Evolutionary conservation across 2,888 invertebrate species (phyloP).

Genomic region (Eremobia ochroleuca): DNA sequence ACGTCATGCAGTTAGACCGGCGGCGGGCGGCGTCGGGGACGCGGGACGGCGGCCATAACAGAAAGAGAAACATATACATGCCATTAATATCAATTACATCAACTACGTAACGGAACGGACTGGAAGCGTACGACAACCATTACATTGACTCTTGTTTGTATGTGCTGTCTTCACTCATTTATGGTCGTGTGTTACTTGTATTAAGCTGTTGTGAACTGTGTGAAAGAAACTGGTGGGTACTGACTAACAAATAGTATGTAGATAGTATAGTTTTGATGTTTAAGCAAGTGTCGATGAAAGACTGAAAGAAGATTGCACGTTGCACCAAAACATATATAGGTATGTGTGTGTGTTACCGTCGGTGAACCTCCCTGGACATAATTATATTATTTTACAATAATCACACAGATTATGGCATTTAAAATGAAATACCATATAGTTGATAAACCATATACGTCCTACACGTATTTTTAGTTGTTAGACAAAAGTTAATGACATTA

Average conservation of each 20-base stretch:
- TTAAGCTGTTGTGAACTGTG: constrained; percentile 8
- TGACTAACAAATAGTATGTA: not conserved
- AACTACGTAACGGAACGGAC: constrained; percentile 47
- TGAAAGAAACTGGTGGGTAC: constrained; percentile 3
- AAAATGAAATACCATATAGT: not conserved
- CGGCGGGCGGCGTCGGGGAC: constrained; percentile 69
- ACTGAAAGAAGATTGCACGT: not conserved
- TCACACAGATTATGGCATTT: not conserved
- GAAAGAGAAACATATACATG: constrained; percentile 87
- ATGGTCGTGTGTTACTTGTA: constrained; percentile 23
- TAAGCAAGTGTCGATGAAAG: not conserved
- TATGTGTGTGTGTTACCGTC: constrained; percentile 3
- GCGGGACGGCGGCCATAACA: constrained; percentile 78
- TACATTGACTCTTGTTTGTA: constrained; percentile 32
- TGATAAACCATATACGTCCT: not conserved
- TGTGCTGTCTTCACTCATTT: constrained; percentile 90
- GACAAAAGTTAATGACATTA: constrained; percentile 8
- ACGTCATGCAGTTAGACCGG: constrained; percentile 83
- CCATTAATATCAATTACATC: constrained; percentile 82
- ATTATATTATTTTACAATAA: not conserved
- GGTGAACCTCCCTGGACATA: not conserved
- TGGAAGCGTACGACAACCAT: constrained; percentile 51
- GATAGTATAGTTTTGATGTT: not conserved
- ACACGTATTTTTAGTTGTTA: not conserved
- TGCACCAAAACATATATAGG: not conserved